phyloP scores from a whole-genome alignment of 1,140 invertebrate species.

The Leptoteleia sp. region DNA sequence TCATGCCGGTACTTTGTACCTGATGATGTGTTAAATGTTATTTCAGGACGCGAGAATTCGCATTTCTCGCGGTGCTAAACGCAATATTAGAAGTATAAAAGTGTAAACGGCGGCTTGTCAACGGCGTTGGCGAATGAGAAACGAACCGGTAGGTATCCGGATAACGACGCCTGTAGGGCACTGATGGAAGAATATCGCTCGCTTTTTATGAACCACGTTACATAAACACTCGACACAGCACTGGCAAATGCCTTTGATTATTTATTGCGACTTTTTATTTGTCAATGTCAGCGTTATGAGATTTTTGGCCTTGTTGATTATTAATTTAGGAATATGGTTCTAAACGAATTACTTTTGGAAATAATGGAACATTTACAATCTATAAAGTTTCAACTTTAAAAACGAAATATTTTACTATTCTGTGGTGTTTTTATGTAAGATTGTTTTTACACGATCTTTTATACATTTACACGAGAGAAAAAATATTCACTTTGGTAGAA shows the following conservation, averaged over 20 bases:
- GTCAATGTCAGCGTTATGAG: conserved; percentile 43
- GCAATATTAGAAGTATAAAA: conserved; percentile 79
- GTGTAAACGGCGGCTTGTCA: conserved; percentile 70
- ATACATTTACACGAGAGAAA: too few species aligned
- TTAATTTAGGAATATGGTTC: conserved; percentile 54
- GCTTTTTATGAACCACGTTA: conserved; percentile 73
- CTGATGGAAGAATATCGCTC: conserved; percentile 77
- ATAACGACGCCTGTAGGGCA: conserved; percentile 76
- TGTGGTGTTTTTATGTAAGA: background rate
- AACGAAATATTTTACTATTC: conserved; percentile 26
- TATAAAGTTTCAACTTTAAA: conserved; percentile 44
- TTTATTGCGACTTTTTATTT: conserved; percentile 62
- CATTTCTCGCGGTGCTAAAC: conserved; percentile 68
- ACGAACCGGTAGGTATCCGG: conserved; percentile 70
- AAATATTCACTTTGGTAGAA: too few species aligned
- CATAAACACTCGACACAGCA: conserved; percentile 71
- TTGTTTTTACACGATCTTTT: conserved; percentile 22
- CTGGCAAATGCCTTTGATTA: conserved; percentile 60
- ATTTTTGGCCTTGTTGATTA: conserved; percentile 52
- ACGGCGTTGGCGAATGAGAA: conserved; percentile 71
- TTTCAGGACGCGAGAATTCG: conserved; percentile 55
- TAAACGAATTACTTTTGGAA: conserved; percentile 21
- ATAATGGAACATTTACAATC: conserved; percentile 50
- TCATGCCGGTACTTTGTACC: conserved; percentile 58
- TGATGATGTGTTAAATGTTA: conserved; percentile 64